Conservation (phyloP, 1,140 invertebrate species). For the Magallana angulata region DNA sequence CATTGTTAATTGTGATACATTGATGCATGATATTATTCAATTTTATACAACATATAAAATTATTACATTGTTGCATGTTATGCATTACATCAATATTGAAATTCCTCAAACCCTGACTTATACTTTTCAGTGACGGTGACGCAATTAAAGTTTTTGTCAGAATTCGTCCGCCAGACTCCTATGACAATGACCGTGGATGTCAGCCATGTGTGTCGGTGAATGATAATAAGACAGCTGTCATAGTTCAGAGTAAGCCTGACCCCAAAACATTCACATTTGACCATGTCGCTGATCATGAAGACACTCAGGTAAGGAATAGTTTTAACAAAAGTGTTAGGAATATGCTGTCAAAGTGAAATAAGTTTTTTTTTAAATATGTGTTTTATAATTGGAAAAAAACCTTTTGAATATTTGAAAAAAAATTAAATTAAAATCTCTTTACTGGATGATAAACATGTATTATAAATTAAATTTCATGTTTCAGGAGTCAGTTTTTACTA, state of each 20-base stretch:
- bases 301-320: slow-evolving; percentile 68
- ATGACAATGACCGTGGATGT: slow-evolving; percentile 55
- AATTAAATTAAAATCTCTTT: not conserved
- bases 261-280: slow-evolving; percentile 76
- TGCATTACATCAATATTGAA: too few species aligned
- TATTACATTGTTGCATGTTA: too few species aligned
- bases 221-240: slow-evolving; percentile 62
- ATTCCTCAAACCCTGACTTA: not conserved
- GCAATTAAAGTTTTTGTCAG: slow-evolving; percentile 76
- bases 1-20: too few species aligned
- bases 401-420: too few species aligned
- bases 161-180: slow-evolving; percentile 71
- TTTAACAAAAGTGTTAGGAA: too few species aligned
- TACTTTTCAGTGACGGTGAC: slow-evolving; percentile 69
- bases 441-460: not conserved
- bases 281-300: slow-evolving; percentile 71
- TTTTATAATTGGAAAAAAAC: too few species aligned
- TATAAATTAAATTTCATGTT: slow-evolving; percentile 51
- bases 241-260: slow-evolving; percentile 72
- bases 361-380: too few species aligned
- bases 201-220: slow-evolving; percentile 66
- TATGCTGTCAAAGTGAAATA: too few species aligned
- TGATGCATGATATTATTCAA: too few species aligned
- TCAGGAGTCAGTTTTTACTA: slow-evolving; percentile 77
- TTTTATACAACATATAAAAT: too few species aligned